Conservation (phyloP, 1,140 invertebrate genomes). For the Ostrea denselamellosa region DNA sequence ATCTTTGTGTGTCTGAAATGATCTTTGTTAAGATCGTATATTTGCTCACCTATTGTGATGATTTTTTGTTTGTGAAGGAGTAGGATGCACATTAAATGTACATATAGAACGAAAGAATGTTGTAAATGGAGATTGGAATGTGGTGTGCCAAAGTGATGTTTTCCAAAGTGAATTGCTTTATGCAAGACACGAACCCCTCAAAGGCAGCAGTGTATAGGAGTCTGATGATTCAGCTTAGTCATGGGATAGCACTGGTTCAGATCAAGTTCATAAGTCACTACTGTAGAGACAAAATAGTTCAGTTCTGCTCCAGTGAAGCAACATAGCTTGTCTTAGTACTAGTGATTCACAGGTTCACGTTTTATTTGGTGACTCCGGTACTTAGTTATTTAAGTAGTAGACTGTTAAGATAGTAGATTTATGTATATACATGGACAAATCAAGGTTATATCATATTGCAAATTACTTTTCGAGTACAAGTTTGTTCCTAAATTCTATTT, state of each 20-base stretch:
- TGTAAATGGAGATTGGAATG: neutral
- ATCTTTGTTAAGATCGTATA: neutral
- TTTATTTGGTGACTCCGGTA: neutral
- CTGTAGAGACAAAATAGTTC: neutral
- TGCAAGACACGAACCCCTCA: slow-evolving; percentile 6
- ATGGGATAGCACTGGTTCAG: neutral
- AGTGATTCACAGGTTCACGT: neutral
- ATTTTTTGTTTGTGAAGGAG: neutral
- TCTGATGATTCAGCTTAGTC: neutral
- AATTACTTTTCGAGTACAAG: too few relatives aligned
- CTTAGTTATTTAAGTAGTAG: neutral
- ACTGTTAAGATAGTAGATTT: neutral
- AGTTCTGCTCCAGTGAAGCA: neutral
- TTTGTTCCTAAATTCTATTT: too few relatives aligned
- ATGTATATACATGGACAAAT: neutral
- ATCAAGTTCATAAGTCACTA: neutral
- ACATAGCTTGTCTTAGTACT: neutral
- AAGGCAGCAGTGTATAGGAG: slow-evolving; percentile 27
- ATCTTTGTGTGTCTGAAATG: neutral
- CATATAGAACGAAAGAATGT: neutral
- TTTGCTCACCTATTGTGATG: neutral
- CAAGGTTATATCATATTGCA: too few relatives aligned
- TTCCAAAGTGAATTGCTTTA: neutral
- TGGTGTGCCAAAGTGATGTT: slow-evolving; percentile 18
- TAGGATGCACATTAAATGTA: neutral